Conservation (phyloP, 1,140 invertebrate species). For the Macrotrachela quadricornifera region DNA sequence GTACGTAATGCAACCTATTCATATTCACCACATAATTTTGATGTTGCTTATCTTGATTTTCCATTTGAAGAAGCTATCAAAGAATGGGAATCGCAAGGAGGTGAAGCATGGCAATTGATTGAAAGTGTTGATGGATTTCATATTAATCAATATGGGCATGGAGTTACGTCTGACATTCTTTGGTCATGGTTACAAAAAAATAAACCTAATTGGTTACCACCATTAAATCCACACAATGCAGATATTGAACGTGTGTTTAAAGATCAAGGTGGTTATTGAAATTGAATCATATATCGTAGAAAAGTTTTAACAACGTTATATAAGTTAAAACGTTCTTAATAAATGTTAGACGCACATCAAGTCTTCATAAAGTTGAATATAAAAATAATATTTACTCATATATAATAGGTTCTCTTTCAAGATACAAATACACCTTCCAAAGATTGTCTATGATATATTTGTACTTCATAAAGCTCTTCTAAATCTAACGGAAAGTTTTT, state of each 20-base stretch:
- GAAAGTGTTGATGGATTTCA: conserved; percentile 36
- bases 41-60: conserved; percentile 28
- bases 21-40: conserved; percentile 23
- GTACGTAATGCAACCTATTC: conserved; percentile 21
- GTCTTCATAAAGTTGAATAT: no score
- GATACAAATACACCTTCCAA: no score
- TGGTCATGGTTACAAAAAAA: conserved; percentile 22
- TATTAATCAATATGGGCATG: conserved; percentile 19
- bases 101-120: conserved; percentile 26
- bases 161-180: conserved; percentile 20
- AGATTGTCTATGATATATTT: no score
- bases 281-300: no score
- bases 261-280: conserved; percentile 18
- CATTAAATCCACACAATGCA: conserved; percentile 20
- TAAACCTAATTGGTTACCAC: conserved; percentile 19
- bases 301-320: no score
- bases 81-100: conserved; percentile 22
- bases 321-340: no score
- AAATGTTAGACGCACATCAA: no score
- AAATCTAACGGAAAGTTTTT: no score
- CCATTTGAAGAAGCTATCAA: conserved; percentile 27
- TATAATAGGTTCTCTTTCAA: no score
- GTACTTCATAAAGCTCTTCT: no score
- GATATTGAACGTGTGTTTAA: conserved; percentile 17
- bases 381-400: no score